Percentiles rank a stretch among this genome's conserved stretches.
These are phyloP conservation scores for Hypomecis punctinalis DNA, from an alignment of 2,888 invertebrate species.

Conservation along the genomic window DNA sequence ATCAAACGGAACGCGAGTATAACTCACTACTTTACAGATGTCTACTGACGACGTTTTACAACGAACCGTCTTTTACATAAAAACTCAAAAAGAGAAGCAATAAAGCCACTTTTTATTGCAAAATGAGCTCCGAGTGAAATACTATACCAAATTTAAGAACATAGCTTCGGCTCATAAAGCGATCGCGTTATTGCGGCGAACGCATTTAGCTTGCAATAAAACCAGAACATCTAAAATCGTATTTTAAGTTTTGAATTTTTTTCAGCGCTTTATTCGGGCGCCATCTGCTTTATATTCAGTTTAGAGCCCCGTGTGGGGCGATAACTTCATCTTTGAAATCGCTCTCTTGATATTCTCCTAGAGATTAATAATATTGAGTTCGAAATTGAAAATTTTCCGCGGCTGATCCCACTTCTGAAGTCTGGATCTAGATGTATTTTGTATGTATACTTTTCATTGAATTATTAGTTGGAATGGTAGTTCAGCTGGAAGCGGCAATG, in stretches of 20 bases:
- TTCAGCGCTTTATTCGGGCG: slow-evolving; percentile 49
- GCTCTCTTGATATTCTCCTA: slow-evolving; percentile 50
- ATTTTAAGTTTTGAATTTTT: slow-evolving; percentile 69
- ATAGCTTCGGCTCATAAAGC: slow-evolving; percentile 65
- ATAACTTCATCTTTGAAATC: slow-evolving; percentile 51
- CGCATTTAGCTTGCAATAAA: slow-evolving; percentile 74
- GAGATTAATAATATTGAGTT: slow-evolving; percentile 45
- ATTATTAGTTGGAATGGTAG: slow-evolving; percentile 13
- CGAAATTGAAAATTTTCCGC: slow-evolving; percentile 42
- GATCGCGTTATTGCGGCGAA: slow-evolving; percentile 72
- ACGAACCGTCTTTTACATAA: slow-evolving; percentile 40
- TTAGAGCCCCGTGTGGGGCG: slow-evolving; percentile 48
- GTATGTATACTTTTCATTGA: slow-evolving; percentile 12
- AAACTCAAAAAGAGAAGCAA: slow-evolving; percentile 44
- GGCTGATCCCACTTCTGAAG: slow-evolving; percentile 23
- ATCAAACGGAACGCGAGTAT: slow-evolving; percentile 28
- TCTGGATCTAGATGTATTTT: slow-evolving; percentile 13
- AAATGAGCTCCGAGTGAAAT: slow-evolving; percentile 55
- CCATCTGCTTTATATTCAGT: slow-evolving; percentile 57
- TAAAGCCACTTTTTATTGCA: slow-evolving; percentile 46
- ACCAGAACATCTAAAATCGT: slow-evolving; percentile 66
- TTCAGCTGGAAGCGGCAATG: slow-evolving; percentile 5
- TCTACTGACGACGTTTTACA: slow-evolving; percentile 39
- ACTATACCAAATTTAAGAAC: slow-evolving; percentile 65
- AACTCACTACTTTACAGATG: slow-evolving; percentile 37